A percentile compares a stretch with the other conserved stretches of the same genome.
Conservation (phyloP, 2,113 vertebrate genomes). For the Oreochromis tanganicae region DNA sequence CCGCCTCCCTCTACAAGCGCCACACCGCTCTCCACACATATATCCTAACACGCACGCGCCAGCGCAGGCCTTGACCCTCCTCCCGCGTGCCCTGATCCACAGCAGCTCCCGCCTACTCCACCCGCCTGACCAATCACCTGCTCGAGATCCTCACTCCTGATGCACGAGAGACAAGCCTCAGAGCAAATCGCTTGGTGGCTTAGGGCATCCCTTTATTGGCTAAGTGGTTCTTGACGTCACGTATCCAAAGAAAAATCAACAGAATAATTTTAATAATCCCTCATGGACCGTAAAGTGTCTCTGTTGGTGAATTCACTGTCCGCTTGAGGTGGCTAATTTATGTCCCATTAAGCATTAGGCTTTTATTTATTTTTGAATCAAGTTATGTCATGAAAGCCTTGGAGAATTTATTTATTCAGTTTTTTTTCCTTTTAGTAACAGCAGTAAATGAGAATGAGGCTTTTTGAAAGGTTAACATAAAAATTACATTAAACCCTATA, state of each 20-base stretch:
- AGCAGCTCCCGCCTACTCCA: neutral
- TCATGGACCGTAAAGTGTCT: neutral
- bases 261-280: neutral
- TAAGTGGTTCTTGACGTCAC: neutral
- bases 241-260: neutral
- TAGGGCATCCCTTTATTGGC: conserved; percentile 1
- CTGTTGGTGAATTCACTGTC: neutral
- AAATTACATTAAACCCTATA: neutral
- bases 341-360: neutral
- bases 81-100: neutral
- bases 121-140: conserved; percentile 21
- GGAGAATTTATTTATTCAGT: neutral
- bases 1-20: conserved; percentile 29
- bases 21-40: neutral
- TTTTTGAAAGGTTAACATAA: neutral
- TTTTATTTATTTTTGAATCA: neutral
- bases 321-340: neutral
- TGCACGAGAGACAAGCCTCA: neutral
- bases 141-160: neutral
- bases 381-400: neutral
- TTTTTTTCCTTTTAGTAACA: neutral
- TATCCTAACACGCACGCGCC: neutral
- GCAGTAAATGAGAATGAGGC: neutral
- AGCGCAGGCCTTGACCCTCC: neutral
- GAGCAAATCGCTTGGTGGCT: neutral